These are phyloP conservation scores for Acromyrmex charruanus DNA, from an alignment of 1,140 invertebrate species.

Conservation along the genomic window DNA sequence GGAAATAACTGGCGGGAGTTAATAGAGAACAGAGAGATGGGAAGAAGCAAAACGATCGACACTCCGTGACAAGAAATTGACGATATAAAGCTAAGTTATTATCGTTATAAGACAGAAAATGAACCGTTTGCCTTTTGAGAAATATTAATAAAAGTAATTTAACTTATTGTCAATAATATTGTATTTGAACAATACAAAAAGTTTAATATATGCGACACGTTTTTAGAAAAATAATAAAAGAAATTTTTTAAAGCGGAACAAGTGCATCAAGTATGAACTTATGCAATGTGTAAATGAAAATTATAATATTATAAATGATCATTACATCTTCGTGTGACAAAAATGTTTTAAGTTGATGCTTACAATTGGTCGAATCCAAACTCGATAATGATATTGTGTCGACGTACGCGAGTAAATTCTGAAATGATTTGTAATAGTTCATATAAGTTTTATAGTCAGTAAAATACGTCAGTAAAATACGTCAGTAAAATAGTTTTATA, in stretches of 20 bases:
- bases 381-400: background rate
- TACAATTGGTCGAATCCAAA: background rate
- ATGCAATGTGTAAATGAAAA: background rate
- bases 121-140: background rate
- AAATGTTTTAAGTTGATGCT: background rate
- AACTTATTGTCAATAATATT: background rate
- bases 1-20: slow-evolving; percentile 14
- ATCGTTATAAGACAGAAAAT: background rate
- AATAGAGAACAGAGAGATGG: background rate
- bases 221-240: background rate
- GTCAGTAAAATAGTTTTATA: background rate
- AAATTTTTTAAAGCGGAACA: background rate
- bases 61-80: slow-evolving; percentile 19
- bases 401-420: background rate
- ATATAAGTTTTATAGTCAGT: background rate
- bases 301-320: slow-evolving; percentile 11
- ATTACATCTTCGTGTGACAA: background rate
- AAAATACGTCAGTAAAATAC: slow-evolving; percentile 1
- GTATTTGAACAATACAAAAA: background rate
- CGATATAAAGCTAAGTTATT: slow-evolving; percentile 32
- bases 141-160: background rate
- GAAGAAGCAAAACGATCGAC: background rate
- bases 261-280: background rate
- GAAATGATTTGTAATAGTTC: slow-evolving; percentile 18
- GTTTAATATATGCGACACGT: background rate